These are phyloP conservation scores for honey bee (Apis mellifera) DNA, from an alignment of 1,140 invertebrate species.

Conservation along the genomic window Amel_HAv3.1 CM009932.2:1037501-1038000, in stretches of 20 bases:
- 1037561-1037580: not conserved
- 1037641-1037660: not conserved
- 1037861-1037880: constrained; percentile 21
- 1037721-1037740: constrained; percentile 28
- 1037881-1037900: constrained; percentile 41
- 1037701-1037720: constrained; percentile 28
- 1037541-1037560: not conserved
- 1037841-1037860: constrained; percentile 19
- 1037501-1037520: not conserved
- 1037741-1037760: constrained; percentile 30
- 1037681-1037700: constrained; percentile 25
- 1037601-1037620: constrained; percentile 8
- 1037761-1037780: constrained; percentile 15
- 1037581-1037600: constrained; percentile 9
- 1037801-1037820: constrained; percentile 19
- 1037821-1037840: constrained; percentile 19
- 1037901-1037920: constrained; percentile 23
- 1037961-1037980: constrained; percentile 40
- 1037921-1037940: constrained; percentile 24
- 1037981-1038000: constrained; percentile 11
- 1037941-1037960: constrained; percentile 40
- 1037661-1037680: constrained; percentile 14
- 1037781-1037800: not conserved
- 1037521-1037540: not conserved
- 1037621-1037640: not conserved